These are phyloP conservation scores for Ophraella communa DNA, from an alignment of 2,888 invertebrate genomes.

Conservation along the genomic window DNA sequence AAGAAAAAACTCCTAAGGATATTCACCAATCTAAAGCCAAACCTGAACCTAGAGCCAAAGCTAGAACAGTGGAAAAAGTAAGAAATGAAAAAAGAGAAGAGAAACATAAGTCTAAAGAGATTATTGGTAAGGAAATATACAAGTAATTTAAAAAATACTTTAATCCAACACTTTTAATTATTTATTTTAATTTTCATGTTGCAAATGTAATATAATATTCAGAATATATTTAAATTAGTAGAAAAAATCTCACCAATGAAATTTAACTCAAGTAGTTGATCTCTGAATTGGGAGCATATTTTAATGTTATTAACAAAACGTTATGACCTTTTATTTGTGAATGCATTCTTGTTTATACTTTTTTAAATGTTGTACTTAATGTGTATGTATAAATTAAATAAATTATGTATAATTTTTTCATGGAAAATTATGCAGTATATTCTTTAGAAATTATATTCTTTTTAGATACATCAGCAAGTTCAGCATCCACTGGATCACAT, in stretches of 20 bases:
- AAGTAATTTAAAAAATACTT: neutral
- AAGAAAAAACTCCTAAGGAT: slow-evolving; percentile 27
- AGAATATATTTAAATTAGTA: too few species aligned
- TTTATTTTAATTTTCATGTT: too few species aligned
- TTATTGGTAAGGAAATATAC: slow-evolving; percentile 1
- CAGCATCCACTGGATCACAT: slow-evolving; percentile 52
- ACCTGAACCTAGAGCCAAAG: slow-evolving; percentile 58
- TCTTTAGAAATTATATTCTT: neutral
- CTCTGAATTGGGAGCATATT: too few species aligned
- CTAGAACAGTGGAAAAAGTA: slow-evolving; percentile 53
- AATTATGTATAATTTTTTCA: neutral
- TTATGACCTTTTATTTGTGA: too few species aligned
- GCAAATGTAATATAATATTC: too few species aligned
- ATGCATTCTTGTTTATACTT: too few species aligned
- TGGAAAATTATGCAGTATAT: neutral
- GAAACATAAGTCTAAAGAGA: slow-evolving; percentile 62
- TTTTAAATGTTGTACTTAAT: too few species aligned
- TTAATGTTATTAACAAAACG: too few species aligned
- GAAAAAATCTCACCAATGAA: too few species aligned
- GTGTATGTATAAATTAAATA: neutral
- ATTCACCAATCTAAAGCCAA: slow-evolving; percentile 58
- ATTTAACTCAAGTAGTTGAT: too few species aligned
- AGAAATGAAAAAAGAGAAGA: slow-evolving; percentile 50
- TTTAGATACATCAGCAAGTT: slow-evolving; percentile 59
- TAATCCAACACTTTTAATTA: too few species aligned